A percentile compares a stretch with the other conserved stretches of the same genome.
Evolutionary conservation across 2,113 vertebrate species (phyloP).

Genomic region (Probosciger aterrimus): DNA sequence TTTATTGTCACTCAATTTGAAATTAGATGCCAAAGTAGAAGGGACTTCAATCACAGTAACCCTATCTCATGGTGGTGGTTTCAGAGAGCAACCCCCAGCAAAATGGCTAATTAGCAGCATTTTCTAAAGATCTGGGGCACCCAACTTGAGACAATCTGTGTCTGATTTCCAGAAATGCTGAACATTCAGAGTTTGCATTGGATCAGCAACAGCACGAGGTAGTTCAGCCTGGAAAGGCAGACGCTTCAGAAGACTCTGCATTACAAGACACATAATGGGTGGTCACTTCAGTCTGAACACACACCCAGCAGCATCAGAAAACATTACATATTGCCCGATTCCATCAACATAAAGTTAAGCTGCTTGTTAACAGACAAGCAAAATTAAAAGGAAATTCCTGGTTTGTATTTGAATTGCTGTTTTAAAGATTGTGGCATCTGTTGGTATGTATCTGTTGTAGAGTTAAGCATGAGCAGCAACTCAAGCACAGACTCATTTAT

Average conservation of each 20-base stretch:
- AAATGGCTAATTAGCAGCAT: slow-evolving; percentile 44
- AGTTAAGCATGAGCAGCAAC: background rate
- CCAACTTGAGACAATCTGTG: slow-evolving; percentile 38
- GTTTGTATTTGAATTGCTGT: background rate
- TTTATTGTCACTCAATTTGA: slow-evolving; percentile 61
- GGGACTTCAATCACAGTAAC: slow-evolving; percentile 57
- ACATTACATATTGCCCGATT: background rate
- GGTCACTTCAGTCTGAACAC: background rate
- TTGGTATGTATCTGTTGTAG: background rate
- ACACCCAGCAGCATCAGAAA: background rate
- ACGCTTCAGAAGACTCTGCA: background rate
- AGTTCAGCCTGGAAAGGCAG: background rate
- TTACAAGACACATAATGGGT: background rate
- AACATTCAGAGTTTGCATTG: background rate
- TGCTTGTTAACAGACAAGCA: background rate
- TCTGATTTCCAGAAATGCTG: slow-evolving; percentile 31
- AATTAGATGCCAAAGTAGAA: slow-evolving; percentile 53
- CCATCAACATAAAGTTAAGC: background rate
- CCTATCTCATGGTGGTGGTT: slow-evolving; percentile 41
- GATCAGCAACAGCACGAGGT: background rate
- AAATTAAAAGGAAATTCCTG: background rate
- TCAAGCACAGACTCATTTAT: background rate
- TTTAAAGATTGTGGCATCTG: background rate
- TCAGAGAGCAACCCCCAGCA: slow-evolving; percentile 50
- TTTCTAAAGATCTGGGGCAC: slow-evolving; percentile 49